Evolutionary conservation across 37 sponge, comb jelly and placozoan species (phyloP), one percentile per base, ranked within the genome.

Genomic region (Geodia barretti): DNA sequence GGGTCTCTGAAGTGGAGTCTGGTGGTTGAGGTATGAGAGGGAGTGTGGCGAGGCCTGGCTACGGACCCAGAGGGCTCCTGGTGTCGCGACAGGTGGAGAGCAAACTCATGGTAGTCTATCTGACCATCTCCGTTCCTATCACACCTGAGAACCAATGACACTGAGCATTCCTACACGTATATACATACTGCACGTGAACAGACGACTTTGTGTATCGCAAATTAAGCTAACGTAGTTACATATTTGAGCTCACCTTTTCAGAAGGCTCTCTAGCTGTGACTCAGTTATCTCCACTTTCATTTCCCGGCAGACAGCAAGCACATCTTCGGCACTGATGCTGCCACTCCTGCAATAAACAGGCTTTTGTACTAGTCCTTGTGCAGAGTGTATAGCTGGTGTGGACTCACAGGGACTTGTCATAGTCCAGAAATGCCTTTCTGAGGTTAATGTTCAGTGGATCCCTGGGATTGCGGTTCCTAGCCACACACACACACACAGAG

Each of bases 31-130:
- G 62, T 32, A 42, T 47, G 21, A 34, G 62, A 11, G 59, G 32
- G 34, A 28, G 59, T 9, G 59, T 24, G 29, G 7, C 11, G 54
- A 17, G 54, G 14, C 14, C 14, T 30, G 21, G 39, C 37, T 26
- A 17, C 14, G 25, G 82, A 76, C 34, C 41, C 38, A 23, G 54
- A 11, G 0, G 64, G 67, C n/a, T 39, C 64, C 41, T 83, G 84
- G 11, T 80, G 68, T 35, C 76, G 88, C 23, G 83, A 79, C 68
- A 95, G 78, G 59, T 80, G 64, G n/a, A 78, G 77, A 14, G 89
- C 84, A 74, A 95, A 90, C 73, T 95, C 94, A 74, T 90, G 85
- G 41, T 95, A 95, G 75, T 95, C 91, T 38, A 95, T 90, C 81
- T 70, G 58, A 21, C 91, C 96, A 62, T 82, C 88, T 39, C 86